These are phyloP conservation scores for Clarias batrachus DNA, from an alignment of 2,113 vertebrate species.

Conservation along the genomic window DNA sequence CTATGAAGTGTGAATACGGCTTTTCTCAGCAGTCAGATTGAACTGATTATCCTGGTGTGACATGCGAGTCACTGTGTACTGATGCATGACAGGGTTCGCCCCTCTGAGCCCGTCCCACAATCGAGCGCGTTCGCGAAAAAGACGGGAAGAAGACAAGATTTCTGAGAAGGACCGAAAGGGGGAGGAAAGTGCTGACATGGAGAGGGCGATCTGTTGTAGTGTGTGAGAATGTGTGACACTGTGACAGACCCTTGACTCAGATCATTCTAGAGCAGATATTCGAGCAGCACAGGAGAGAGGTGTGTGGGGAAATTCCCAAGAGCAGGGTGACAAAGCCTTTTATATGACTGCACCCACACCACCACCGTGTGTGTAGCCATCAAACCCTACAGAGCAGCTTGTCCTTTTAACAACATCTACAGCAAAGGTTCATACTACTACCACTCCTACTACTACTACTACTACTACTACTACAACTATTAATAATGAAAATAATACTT, in stretches of 20 bases:
- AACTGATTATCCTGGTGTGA: conserved; percentile 16
- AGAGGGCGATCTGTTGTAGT: not conserved
- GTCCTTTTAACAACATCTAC: conserved; percentile 1
- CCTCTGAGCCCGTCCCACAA: conserved; percentile 7
- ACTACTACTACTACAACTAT: not conserved
- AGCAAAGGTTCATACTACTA: not conserved
- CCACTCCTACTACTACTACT: not conserved
- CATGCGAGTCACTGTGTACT: not conserved
- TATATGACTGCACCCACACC: conserved; percentile 14
- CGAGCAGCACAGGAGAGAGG: not conserved
- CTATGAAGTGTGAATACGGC: not conserved
- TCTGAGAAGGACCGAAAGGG: conserved; percentile 26
- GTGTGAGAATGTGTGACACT: conserved; percentile 3
- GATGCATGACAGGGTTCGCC: conserved; percentile 14
- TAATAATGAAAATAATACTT: not conserved
- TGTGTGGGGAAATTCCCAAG: conserved; percentile 35
- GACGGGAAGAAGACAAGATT: conserved; percentile 24
- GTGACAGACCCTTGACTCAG: conserved; percentile 45
- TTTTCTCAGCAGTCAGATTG: not conserved
- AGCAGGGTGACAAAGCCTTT: conserved; percentile 19
- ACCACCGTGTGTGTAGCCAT: not conserved
- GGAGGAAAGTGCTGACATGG: conserved; percentile 10
- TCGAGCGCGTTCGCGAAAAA: not conserved
- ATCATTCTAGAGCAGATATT: conserved; percentile 40
- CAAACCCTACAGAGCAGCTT: not conserved